Percentiles rank a stretch among this genome's conserved stretches.
These are phyloP conservation scores for Phenganax subtilis DNA, from an alignment of 92 coral and sea anemone species.

Conservation along the genomic window DNA sequence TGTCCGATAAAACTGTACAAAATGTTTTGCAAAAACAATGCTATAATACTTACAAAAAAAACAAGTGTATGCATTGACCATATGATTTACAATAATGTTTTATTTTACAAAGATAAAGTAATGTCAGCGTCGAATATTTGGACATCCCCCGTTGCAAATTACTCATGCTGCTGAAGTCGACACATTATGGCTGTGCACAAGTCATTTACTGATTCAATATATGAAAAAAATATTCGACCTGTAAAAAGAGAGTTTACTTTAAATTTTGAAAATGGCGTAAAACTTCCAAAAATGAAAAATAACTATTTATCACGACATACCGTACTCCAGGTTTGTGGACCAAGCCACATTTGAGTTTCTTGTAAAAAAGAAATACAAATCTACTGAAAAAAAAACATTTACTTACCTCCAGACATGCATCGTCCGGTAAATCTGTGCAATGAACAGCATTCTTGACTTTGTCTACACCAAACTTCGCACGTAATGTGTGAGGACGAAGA, in stretches of 20 bases:
- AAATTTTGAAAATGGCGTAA: too few relatives aligned
- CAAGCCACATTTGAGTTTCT: not conserved
- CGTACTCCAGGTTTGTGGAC: too few relatives aligned
- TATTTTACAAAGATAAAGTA: not conserved
- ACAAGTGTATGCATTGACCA: conserved; percentile 4
- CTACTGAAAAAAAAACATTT: not conserved
- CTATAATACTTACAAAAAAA: conserved; percentile 5
- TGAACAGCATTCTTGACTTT: conserved; percentile 89
- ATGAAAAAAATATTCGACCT: conserved; percentile 37
- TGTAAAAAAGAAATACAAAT: not conserved
- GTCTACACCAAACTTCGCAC: conserved; percentile 88
- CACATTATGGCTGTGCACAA: not conserved
- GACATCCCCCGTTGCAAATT: not conserved
- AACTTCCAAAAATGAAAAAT: not conserved
- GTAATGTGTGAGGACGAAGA: conserved; percentile 73
- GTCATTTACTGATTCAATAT: conserved; percentile 9
- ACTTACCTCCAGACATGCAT: conserved; percentile 79
- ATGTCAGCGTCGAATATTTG: not conserved
- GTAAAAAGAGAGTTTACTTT: not conserved
- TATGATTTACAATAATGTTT: conserved; percentile 2
- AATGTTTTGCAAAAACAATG: not conserved
- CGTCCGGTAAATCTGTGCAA: conserved; percentile 90
- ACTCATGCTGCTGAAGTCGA: not conserved
- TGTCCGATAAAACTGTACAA: conserved; percentile 22
- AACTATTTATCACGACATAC: too few relatives aligned